Evolutionary conservation across 2,113 vertebrate genomes (phyloP).

Genomic region (Poeciliopsis retropinna): DNA sequence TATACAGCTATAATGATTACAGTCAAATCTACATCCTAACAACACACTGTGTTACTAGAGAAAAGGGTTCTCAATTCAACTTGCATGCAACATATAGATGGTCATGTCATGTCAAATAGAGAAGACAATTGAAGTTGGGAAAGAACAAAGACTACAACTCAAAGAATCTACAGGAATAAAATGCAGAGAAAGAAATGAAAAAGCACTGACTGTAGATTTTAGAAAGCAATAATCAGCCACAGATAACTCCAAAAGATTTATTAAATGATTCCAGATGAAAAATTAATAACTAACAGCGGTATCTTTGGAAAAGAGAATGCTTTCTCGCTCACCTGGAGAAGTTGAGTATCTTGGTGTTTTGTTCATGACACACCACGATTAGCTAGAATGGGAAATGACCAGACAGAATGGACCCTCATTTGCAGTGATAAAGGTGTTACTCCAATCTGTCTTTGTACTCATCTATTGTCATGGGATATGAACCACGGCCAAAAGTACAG

Average conservation of each 20-base stretch:
- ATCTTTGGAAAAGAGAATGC: background rate
- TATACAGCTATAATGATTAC: background rate
- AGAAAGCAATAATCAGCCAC: background rate
- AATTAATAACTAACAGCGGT: background rate
- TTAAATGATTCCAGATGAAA: background rate
- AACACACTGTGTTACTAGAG: background rate
- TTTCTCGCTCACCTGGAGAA: background rate
- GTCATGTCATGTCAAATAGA: constrained; percentile 42
- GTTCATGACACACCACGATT: background rate
- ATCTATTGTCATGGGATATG: background rate
- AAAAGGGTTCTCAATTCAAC: constrained; percentile 14
- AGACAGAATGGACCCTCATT: too few relatives aligned
- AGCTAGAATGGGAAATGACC: too few relatives aligned
- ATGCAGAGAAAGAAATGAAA: background rate
- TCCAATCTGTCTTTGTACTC: background rate
- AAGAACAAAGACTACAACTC: constrained; percentile 14
- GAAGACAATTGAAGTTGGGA: constrained; percentile 28
- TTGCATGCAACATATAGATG: constrained; percentile 31
- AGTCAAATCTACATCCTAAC: background rate
- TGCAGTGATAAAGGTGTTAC: background rate
- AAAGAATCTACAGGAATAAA: constrained; percentile 33
- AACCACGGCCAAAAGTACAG: background rate
- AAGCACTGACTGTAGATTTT: background rate
- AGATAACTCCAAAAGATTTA: background rate
- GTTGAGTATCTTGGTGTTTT: background rate